Evolutionary conservation across 2,113 vertebrate species (phyloP), one percentile per base, ranked within the genome.

Genomic region (Rhabdomys dilectus): DNA sequence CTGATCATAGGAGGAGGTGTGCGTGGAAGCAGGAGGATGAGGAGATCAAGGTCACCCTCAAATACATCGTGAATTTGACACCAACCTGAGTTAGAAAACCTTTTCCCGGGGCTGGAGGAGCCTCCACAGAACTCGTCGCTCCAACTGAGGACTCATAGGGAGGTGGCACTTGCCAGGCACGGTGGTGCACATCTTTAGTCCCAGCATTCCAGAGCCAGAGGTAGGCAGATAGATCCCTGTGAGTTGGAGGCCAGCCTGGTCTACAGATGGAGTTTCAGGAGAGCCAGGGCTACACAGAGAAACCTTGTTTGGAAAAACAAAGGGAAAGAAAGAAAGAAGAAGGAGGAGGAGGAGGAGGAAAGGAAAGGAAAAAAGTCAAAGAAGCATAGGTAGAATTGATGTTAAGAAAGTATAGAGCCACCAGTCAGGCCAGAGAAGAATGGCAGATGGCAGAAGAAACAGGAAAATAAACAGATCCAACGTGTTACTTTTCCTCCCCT

Each of bases 391-490:
- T 99, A 99, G 99, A 98, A 99, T 99, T 97, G 99, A 99, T 94
- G 99, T 99, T 99, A 99, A 99, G 99, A 99, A 99, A 99, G 98
- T 99, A 99, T 99, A 98, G 98, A 99, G 98, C 98, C 98, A 97
- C 98, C 98, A 2, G 98, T 99, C 97, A 98, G 96, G 42, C 26
- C 75, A 13, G 97, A 97, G 16, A 99, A 17, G 98, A 99, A 97
- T 98, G 97, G 66, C 99, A 99, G 53, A 99, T 96, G 92, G 98
- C 96, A 95, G 99, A 99, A 95, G 98, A 91, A 82, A 98, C 98
- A 97, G 98, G 99, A 96, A 99, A 99, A 98, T 99, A 99, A 99
- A 88, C 95, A 91, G 96, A 48, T 90, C 6, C 51, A 96, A 96
- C 95, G 97, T 94, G 75, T 85, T 98, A 98, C 98, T 97, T 96